Evolutionary conservation across 2,797 vertebrate species (phyloP).

Genomic region (Hyperoplus immaculatus): DNA sequence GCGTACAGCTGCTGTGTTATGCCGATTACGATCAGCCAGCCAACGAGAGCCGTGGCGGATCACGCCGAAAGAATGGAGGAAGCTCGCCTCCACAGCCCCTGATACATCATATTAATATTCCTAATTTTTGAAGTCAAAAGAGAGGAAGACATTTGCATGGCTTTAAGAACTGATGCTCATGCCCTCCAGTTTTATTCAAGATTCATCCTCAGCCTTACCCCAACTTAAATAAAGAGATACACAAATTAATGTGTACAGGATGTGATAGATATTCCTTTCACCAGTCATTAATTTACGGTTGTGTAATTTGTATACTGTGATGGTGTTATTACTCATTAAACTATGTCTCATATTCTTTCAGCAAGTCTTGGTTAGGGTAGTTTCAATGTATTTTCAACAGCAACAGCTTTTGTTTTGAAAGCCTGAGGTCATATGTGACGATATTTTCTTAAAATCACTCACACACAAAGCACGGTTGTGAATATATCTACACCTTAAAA

Average conservation of each 20-base stretch:
- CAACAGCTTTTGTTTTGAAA: too few species aligned
- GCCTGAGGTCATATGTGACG: neutral
- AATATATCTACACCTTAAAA: neutral
- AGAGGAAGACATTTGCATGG: constrained; percentile 30
- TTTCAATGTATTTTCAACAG: too few species aligned
- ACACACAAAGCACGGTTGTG: neutral
- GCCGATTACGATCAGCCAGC: constrained; percentile 85
- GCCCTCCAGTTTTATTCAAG: constrained; percentile 2
- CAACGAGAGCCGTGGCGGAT: constrained; percentile 74
- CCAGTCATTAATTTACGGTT: neutral
- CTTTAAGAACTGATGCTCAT: constrained; percentile 19
- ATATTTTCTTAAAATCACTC: neutral
- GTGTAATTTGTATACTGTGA: neutral
- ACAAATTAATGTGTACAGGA: constrained; percentile 8
- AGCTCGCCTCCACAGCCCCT: constrained; percentile 51
- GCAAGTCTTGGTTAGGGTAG: neutral
- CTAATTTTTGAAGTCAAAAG: constrained; percentile 43
- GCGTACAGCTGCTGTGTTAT: constrained; percentile 80
- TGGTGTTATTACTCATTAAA: neutral
- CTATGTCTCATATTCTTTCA: neutral
- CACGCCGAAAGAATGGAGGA: constrained; percentile 73
- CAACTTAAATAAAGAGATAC: neutral
- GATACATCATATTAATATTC: constrained; percentile 58
- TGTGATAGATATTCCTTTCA: neutral
- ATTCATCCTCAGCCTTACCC: constrained; percentile 22